These are phyloP conservation scores for Phyto melanocephala DNA, from an alignment of 2,888 invertebrate species.

Conservation along the genomic window DNA sequence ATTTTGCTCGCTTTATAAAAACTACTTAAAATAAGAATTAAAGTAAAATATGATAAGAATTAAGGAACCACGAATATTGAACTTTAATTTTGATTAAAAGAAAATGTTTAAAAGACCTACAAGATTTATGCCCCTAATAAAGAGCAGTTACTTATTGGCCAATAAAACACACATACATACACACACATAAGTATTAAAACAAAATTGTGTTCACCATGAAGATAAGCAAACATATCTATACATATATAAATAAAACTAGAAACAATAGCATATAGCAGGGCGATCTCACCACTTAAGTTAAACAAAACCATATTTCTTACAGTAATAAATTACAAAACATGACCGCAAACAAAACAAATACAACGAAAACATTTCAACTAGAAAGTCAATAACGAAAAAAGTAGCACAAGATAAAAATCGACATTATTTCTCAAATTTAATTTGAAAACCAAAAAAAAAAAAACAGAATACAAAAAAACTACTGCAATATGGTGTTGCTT, in stretches of 20 bases:
- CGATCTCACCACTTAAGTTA: neutral
- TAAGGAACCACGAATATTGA: too few species aligned
- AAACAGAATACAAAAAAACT: neutral
- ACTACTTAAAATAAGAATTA: too few species aligned
- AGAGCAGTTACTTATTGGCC: too few species aligned
- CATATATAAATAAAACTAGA: neutral
- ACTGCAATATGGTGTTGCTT: constrained; percentile 36
- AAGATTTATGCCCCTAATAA: too few species aligned
- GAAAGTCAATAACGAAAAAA: constrained; percentile 9
- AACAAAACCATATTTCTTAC: neutral
- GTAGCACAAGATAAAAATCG: constrained; percentile 51
- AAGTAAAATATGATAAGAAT: too few species aligned
- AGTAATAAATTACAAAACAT: constrained; percentile 52
- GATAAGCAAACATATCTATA: neutral
- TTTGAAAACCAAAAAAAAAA: neutral
- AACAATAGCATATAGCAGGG: constrained; percentile 17
- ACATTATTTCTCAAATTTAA: constrained; percentile 39
- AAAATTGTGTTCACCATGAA: neutral
- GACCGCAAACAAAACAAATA: constrained; percentile 41
- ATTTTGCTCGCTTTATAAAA: too few species aligned
- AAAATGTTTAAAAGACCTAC: too few species aligned
- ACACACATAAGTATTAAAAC: too few species aligned
- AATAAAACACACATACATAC: too few species aligned
- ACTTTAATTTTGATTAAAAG: too few species aligned
- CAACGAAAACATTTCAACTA: constrained; percentile 25